Base-by-base conservation (phyloP, 2,797 vertebrate genomes). In the Heterohyrax brucei region DNA sequence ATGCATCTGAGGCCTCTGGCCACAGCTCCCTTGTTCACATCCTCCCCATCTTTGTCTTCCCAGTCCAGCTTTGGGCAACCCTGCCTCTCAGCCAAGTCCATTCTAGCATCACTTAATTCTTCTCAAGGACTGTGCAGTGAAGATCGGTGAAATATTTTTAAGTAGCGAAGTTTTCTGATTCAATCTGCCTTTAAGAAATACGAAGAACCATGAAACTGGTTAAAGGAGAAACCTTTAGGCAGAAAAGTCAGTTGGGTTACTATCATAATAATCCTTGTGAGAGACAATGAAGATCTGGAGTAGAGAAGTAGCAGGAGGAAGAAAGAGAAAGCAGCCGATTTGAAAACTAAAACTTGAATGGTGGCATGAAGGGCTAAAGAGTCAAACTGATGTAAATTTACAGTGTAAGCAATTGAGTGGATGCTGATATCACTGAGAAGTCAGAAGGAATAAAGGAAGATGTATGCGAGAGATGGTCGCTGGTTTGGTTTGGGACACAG, bases 231-330 rank as follows among this genome's bases (percentile, higher is more conserved):
- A 46, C 13, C 50, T 53, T 77, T 22, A 78, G 61, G 44, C 93
- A 73, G 50, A 70, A 48, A 64, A 70, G 56, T 82, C 44, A 78
- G 14, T 21, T n/a, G 72, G 83, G 33, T 28, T 50, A 22, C 28
- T 64, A 50, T 56, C 21, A 3, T 80, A 73, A 85, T 44, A 72
- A 64, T 89, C 46, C 2, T 22, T 89, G 64, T 53, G 21, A n/a
- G 50, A 78, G 24, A 59, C 18, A 77, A 70, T 33, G 16, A 73
- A 93, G 91, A 81, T 44, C 95, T 93, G 93, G 86, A 90, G 79
- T 94, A 96, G 82, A n/a, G n/a, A 70, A 70, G 68, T 70, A 16
- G 26, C n/a, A 53, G 26, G 44, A 8, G 48, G 12, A 50, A 21
- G 26, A 30, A 84, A 30, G 44, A 66, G 44, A 21, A 39, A 83